These are phyloP conservation scores for Pangasianodon gigas DNA, from an alignment of 2,113 vertebrate species.

Conservation along the genomic window DNA sequence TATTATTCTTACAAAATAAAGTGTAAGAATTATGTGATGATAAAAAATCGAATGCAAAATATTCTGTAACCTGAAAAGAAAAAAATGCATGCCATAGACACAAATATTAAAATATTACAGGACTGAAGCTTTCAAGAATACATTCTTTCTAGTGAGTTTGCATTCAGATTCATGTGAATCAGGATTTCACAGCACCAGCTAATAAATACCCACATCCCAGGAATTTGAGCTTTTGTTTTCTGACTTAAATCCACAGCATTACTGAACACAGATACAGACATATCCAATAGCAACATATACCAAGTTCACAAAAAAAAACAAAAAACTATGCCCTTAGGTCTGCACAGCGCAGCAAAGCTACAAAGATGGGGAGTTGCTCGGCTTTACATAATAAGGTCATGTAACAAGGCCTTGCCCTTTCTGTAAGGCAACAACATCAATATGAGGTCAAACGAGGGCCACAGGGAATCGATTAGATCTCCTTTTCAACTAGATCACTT, in stretches of 20 bases:
- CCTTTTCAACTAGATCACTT: constrained; percentile 58
- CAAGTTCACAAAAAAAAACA: background rate
- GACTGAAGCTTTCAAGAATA: background rate
- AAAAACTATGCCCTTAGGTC: background rate
- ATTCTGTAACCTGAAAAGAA: background rate
- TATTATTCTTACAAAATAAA: no score
- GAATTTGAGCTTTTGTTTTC: background rate
- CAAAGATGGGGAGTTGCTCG: constrained; percentile 15
- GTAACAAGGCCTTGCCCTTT: constrained; percentile 33
- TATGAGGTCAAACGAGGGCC: constrained; percentile 59
- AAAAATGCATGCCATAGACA: background rate
- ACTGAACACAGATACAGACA: constrained; percentile 13
- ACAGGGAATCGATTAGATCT: constrained; percentile 65
- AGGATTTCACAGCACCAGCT: constrained; percentile 36
- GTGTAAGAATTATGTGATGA: no score
- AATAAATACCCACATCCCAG: constrained; percentile 28
- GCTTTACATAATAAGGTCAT: constrained; percentile 48
- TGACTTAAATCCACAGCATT: constrained; percentile 3
- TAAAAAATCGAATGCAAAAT: background rate
- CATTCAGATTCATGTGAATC: constrained; percentile 36
- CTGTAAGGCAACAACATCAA: constrained; percentile 59
- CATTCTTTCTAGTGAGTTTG: constrained; percentile 33
- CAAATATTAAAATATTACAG: background rate
- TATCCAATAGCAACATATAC: constrained; percentile 17
- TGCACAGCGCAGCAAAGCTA: constrained; percentile 1